phyloP scores from a whole-genome alignment of 2,888 invertebrate genomes.

The Carabus problematicus region DNA sequence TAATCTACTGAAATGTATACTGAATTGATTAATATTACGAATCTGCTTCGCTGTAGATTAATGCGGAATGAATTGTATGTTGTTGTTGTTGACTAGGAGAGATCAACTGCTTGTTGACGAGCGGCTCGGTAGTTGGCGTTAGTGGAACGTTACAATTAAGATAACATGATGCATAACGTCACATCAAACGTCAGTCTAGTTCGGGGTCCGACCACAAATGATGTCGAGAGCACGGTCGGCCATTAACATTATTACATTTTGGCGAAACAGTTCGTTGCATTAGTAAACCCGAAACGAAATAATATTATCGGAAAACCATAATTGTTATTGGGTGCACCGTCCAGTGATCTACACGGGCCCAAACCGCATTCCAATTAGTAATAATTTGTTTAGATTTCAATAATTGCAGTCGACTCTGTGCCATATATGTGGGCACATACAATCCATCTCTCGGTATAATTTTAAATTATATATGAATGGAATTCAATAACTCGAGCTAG shows the following conservation, averaged over 20 bases:
- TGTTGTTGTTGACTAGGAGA: too few relatives aligned
- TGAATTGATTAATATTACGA: too few relatives aligned
- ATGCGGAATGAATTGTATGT: too few relatives aligned
- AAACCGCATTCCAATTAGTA: constrained; percentile 41
- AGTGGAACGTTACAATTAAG: constrained; percentile 38
- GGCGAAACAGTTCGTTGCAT: constrained; percentile 37
- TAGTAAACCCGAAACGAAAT: constrained; percentile 40
- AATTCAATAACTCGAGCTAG: constrained; percentile 32
- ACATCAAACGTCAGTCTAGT: constrained; percentile 37
- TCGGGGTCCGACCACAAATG: constrained; percentile 29
- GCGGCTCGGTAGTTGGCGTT: not conserved
- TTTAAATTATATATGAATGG: constrained; percentile 41
- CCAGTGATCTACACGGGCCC: constrained; percentile 36
- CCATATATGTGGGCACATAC: not conserved
- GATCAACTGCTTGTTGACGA: too few relatives aligned
- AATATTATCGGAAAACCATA: constrained; percentile 43
- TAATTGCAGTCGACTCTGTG: constrained; percentile 14
- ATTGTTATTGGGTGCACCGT: constrained; percentile 38
- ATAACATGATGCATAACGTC: constrained; percentile 36
- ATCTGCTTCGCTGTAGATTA: too few relatives aligned
- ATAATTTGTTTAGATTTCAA: constrained; percentile 44
- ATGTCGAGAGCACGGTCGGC: constrained; percentile 19
- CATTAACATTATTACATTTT: constrained; percentile 39
- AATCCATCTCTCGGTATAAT: constrained; percentile 9
- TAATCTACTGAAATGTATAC: not conserved